Conservation (phyloP, 2,888 invertebrate species). For the Acrobasis suavella region DNA sequence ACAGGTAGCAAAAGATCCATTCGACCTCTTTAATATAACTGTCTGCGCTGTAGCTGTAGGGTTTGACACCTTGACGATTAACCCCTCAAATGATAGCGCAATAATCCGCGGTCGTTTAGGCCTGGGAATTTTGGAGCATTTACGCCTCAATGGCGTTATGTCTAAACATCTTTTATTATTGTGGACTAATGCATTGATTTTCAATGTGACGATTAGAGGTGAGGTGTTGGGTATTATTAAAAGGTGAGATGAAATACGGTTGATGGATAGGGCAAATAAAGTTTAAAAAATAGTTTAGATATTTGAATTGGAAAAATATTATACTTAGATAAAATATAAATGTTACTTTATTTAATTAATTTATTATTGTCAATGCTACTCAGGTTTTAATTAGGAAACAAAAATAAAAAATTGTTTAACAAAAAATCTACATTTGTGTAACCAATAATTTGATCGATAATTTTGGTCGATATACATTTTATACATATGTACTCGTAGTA, state of each 20-base stretch:
- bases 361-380: too few species aligned
- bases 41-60: constrained; percentile 53
- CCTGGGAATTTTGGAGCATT: constrained; percentile 70
- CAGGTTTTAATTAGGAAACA: too few species aligned
- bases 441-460: too few species aligned
- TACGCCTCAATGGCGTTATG: constrained; percentile 62
- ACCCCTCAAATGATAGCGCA: constrained; percentile 49
- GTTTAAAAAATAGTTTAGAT: background rate
- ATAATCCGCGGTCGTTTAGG: constrained; percentile 40
- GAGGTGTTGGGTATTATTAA: constrained; percentile 11
- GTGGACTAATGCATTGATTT: constrained; percentile 46
- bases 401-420: too few species aligned
- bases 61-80: constrained; percentile 56
- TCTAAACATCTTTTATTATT: constrained; percentile 67
- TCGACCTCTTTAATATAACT: constrained; percentile 51
- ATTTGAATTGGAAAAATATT: background rate
- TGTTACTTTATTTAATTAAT: too few species aligned
- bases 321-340: too few species aligned
- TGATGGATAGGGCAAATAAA: background rate
- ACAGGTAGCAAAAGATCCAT: constrained; percentile 47
- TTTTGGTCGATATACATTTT: too few species aligned
- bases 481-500: too few species aligned
- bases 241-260: background rate
- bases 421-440: too few species aligned
- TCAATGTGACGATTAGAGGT: constrained; percentile 38